Evolutionary conservation across 2,113 vertebrate genomes (phyloP).

Genomic region (Gymnogyps californianus): DNA sequence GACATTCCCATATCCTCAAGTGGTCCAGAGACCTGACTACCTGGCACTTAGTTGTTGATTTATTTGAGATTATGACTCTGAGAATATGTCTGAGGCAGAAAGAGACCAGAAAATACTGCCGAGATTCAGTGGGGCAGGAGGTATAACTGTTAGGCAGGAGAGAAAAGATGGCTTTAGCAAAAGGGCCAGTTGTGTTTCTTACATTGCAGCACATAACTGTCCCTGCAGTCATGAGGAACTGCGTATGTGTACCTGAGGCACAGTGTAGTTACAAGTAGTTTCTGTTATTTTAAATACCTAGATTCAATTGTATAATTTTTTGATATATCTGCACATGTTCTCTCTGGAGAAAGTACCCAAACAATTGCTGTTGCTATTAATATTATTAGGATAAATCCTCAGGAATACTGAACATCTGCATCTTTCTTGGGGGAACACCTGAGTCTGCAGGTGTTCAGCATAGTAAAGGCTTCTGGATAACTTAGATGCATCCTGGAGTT

Average conservation of each 20-base stretch:
- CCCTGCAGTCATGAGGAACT: background rate
- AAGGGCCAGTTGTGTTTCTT: background rate
- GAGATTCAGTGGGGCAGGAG: background rate
- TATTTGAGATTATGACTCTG: background rate
- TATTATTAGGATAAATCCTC: background rate
- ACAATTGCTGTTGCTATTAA: background rate
- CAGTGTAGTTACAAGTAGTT: background rate
- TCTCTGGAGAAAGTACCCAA: background rate
- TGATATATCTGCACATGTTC: background rate
- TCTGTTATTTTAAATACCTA: background rate
- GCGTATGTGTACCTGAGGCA: background rate
- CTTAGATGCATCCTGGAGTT: background rate
- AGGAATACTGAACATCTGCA: background rate
- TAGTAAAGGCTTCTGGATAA: background rate
- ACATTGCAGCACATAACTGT: fast-evolving
- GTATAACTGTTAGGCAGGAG: background rate
- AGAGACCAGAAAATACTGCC: background rate
- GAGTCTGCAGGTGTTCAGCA: background rate
- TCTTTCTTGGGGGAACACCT: background rate
- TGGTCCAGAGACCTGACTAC: background rate
- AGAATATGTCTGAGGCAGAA: background rate
- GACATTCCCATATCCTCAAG: background rate
- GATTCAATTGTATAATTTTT: background rate
- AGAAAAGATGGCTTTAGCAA: background rate
- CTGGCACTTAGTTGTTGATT: background rate